These are phyloP conservation scores for Hippocampus kuda DNA, from an alignment of 2,797 vertebrate genomes.

Conservation along the genomic window DNA sequence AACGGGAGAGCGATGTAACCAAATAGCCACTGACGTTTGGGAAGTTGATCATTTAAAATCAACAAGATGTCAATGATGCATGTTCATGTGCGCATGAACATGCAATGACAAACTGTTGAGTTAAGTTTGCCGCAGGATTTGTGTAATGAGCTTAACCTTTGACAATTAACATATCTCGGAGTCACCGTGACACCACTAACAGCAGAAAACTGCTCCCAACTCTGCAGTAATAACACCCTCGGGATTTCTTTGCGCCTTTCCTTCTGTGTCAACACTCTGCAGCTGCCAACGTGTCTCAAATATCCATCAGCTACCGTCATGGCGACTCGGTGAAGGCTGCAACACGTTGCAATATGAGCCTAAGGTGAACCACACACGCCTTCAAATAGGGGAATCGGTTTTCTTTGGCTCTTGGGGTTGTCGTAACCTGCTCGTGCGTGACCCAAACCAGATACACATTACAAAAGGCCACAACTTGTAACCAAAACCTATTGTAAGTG, in stretches of 20 bases:
- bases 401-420: constrained; percentile 31
- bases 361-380: constrained; percentile 40
- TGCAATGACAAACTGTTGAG: not conserved
- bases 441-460: constrained; percentile 25
- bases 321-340: constrained; percentile 28
- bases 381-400: constrained; percentile 26
- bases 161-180: constrained; percentile 51
- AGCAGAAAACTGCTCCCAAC: constrained; percentile 50
- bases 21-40: constrained; percentile 15
- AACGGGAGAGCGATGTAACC: constrained; percentile 13
- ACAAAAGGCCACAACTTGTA: constrained; percentile 36
- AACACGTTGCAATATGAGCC: constrained; percentile 45
- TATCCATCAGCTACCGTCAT: constrained; percentile 51
- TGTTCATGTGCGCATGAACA: no score
- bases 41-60: constrained; percentile 6
- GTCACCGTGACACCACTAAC: constrained; percentile 42
- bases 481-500: constrained; percentile 44
- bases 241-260: constrained; percentile 60
- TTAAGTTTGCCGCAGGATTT: constrained; percentile 16
- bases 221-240: constrained; percentile 57
- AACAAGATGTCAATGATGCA: not conserved
- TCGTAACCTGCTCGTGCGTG: constrained; percentile 35
- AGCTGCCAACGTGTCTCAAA: constrained; percentile 62
- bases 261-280: constrained; percentile 61
- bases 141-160: constrained; percentile 58